phyloP scores from a whole-genome alignment of 2,113 vertebrate genomes.

The Cromileptes altivelis region DNA sequence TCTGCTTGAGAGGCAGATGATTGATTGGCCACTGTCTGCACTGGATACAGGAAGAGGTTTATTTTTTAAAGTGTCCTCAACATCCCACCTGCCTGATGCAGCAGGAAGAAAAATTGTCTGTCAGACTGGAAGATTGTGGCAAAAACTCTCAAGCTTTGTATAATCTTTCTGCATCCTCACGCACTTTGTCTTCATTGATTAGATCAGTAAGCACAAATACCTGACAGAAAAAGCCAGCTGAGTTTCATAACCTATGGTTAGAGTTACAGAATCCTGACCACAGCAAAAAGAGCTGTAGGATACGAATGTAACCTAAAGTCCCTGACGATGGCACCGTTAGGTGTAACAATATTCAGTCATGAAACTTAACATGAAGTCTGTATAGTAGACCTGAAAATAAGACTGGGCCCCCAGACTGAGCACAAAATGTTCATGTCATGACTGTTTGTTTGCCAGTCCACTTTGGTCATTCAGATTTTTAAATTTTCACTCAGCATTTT shows the following conservation, averaged over 20 bases:
- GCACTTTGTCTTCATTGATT: slow-evolving; percentile 41
- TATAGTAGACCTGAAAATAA: not conserved
- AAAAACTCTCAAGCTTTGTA: slow-evolving; percentile 29
- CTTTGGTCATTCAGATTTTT: too few relatives aligned
- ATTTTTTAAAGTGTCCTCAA: slow-evolving; percentile 21
- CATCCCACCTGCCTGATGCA: slow-evolving; percentile 18
- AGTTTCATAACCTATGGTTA: slow-evolving; percentile 16
- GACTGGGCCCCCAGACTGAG: too few relatives aligned
- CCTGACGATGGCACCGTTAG: not conserved
- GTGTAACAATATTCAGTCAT: too few relatives aligned
- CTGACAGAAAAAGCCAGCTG: not conserved
- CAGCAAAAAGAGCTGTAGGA: slow-evolving; percentile 13
- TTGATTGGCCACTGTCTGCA: slow-evolving; percentile 45
- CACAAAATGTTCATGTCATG: not conserved
- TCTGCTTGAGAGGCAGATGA: slow-evolving; percentile 34
- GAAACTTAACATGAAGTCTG: not conserved
- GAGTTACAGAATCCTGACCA: slow-evolving; percentile 10
- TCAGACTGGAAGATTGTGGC: not conserved
- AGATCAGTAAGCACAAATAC: slow-evolving; percentile 8
- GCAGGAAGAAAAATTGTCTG: slow-evolving; percentile 1
- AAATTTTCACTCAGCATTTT: not conserved
- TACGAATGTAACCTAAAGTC: not conserved
- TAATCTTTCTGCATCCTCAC: slow-evolving; percentile 36
- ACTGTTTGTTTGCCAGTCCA: too few relatives aligned
- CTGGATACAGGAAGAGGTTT: slow-evolving; percentile 48